Base-by-base conservation (phyloP, 2,797 vertebrate species). In the Pteropus rufus region DNA sequence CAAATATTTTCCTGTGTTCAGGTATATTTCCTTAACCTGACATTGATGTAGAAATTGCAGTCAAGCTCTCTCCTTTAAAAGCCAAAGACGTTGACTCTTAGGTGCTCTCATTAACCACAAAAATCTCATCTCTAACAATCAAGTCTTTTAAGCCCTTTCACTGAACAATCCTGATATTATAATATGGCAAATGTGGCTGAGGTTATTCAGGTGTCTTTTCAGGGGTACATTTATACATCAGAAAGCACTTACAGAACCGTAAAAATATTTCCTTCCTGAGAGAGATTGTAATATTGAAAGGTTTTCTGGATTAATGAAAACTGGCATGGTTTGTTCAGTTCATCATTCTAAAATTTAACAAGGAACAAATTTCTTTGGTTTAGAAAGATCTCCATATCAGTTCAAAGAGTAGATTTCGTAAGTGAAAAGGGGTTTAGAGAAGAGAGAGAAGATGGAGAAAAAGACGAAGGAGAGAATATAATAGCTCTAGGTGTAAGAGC, bases 291-390 rank as follows among this genome's bases (percentile, higher is more conserved):
- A 67, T 11, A 3, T 29, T 79, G 23, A 93, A 83, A 91, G 36
- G 19, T n/a, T 95, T 96, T 91, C 67, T 86, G 52, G 49, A 56
- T 84, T 84, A 44, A 76, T 92, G 69, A 90, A 94, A 89, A 65
- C 36, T 60, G 15, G 1, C 49, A 8, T 41, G 73, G 31, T 96
- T 93, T 97, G 16, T 88, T 94, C 34, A 89, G 70, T 97, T 95
- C 87, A 49, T 96, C 88, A 95, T 93, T 76, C 77, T 90, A 65
- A 93, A 94, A 65, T 77, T 39, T 93, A 81, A 93, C 91, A 58
- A 10, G 29, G 11, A 82, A 15, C 9, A 90, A 58, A 91, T 58
- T 92, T 93, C 46, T 49, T 93, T 96, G 90, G 10, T 70, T 96
- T 94, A 83, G 56, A 77, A 94, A 95, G 46, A 26, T 67, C n/a